Base-by-base conservation (phyloP, 2,113 vertebrate genomes). In the Microtus montanus region DNA sequence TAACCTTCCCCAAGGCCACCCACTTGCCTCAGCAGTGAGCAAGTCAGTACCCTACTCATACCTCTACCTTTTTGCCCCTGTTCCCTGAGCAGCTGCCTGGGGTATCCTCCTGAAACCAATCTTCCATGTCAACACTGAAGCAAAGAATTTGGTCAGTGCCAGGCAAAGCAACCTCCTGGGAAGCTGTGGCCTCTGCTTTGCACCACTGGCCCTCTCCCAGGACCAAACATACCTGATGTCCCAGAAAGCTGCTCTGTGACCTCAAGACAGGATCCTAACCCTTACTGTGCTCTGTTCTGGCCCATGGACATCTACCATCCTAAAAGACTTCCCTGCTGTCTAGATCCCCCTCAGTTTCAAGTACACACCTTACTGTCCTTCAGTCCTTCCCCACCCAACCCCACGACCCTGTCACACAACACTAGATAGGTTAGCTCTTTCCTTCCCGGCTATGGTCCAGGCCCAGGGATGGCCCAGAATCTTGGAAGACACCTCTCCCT, bases 401-500 rank as follows among this genome's bases (percentile, higher is more conserved):
- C 26, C 26, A 64, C 78, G 7, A 12, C 5, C 63, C 12, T 38
- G 47, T 10, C 78, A 26, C 19, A 68, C 3, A 12, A 41, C 1
- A 0, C 19, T 1, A 38, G 54, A 38, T 5, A 58, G 44, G 61
- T 5, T 82, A 3, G 28, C 0, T 0, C 49, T 8, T 10, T 22
- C 80, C 58, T 24, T 24, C 30, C 63, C 30, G 3, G 22, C 41
- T 70, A 20, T 7, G 24, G 13, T 35, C 22, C 12, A 61, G 35
- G 52, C 19, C 71, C 5, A 75, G 17, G 24, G 38, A 0, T 2
- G 4, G 28, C 66, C 9, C 22, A 41, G 33, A 28, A 12, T 87
- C 41, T 47, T 28, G 2, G 58, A 24, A 19, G 8, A 19, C 10
- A 28, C 4, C 19, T 58, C 24, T 15, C 38, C 61, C 6, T 35